phyloP scores from a whole-genome alignment of 2,113 vertebrate species.

The Anolis carolinensis region DNA sequence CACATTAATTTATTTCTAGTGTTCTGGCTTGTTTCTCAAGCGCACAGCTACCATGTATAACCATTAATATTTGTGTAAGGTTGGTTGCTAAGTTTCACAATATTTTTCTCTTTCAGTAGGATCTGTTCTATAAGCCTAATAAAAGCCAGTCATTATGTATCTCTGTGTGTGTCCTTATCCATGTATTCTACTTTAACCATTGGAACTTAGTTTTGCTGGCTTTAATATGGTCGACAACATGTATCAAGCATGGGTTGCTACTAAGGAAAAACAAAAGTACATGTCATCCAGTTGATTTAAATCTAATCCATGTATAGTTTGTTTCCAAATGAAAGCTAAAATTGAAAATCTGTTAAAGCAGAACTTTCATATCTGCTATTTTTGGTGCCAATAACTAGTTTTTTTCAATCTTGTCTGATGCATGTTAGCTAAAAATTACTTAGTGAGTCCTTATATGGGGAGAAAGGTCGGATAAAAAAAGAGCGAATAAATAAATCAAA shows the following conservation, averaged over 20 bases:
- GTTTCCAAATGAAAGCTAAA: not conserved
- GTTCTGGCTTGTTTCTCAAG: not conserved
- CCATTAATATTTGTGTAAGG: not conserved
- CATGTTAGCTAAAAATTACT: not conserved
- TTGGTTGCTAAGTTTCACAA: not conserved
- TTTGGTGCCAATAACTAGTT: not conserved
- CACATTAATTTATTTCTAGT: slow-evolving; percentile 20
- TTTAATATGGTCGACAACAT: not conserved
- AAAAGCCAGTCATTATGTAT: not conserved
- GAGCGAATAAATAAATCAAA: no score
- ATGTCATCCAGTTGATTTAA: no score
- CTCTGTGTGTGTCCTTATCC: no score
- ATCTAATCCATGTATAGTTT: no score
- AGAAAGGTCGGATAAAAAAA: no score
- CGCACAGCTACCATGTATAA: not conserved
- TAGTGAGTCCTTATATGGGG: no score
- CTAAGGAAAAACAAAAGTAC: not conserved
- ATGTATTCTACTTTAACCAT: not conserved
- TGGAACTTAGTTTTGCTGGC: not conserved
- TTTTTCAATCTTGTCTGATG: not conserved
- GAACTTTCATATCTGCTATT: not conserved
- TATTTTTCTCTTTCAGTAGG: not conserved
- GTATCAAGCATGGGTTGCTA: not conserved
- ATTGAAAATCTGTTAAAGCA: not conserved
- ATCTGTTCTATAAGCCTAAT: not conserved